Conservation (phyloP, 2,797 vertebrate genomes). For the Gephyroberyx darwinii region DNA sequence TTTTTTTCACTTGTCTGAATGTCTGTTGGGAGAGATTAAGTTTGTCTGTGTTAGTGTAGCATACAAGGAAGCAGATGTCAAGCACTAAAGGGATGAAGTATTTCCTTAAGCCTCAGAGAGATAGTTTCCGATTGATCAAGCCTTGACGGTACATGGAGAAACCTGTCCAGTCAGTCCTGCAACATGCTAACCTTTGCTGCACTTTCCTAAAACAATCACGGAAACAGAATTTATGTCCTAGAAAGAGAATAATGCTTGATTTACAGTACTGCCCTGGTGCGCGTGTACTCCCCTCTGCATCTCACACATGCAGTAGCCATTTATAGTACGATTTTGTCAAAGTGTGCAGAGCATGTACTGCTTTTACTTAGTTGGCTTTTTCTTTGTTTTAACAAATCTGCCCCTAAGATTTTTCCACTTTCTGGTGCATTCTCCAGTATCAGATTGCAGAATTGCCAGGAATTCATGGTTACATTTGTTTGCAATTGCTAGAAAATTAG, state of each 20-base stretch:
- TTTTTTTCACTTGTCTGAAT: not conserved
- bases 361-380: too few species aligned
- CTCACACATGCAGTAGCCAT: too few species aligned
- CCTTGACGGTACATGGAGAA: not conserved
- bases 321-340: too few species aligned
- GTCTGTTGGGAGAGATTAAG: not conserved
- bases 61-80: not conserved
- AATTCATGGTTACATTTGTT: too few species aligned
- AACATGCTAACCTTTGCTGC: not conserved
- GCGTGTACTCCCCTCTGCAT: too few species aligned
- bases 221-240: not conserved
- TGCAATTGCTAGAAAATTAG: too few species aligned
- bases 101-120: not conserved
- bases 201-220: not conserved
- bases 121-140: not conserved
- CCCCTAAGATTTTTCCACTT: too few species aligned
- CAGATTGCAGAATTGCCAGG: too few species aligned
- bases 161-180: not conserved
- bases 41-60: not conserved
- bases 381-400: too few species aligned
- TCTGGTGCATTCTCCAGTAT: too few species aligned
- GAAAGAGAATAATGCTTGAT: not conserved
- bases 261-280: too few species aligned
- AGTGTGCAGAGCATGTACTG: too few species aligned
- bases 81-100: not conserved